Evolutionary conservation across 2,888 invertebrate species (phyloP).

Genomic region (Drosophila kambysellisi): DNA sequence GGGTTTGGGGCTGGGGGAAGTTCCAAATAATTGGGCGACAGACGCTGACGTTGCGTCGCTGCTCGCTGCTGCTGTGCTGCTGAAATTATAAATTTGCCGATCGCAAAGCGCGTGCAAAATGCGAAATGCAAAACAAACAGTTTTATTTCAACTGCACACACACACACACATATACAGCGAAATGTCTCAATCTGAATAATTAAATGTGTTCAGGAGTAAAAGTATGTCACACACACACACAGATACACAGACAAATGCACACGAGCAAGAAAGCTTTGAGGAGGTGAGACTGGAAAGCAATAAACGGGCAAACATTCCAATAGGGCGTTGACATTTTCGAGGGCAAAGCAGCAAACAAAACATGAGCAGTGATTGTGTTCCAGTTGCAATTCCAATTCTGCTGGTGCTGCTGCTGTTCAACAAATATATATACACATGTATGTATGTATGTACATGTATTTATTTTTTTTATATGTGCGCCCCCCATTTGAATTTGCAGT

Average conservation of each 20-base stretch:
- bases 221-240: slow-evolving; percentile 64
- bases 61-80: slow-evolving; percentile 15
- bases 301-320: slow-evolving; percentile 43
- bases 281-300: slow-evolving; percentile 45
- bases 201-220: slow-evolving; percentile 77
- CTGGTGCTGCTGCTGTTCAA: slow-evolving; percentile 12
- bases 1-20: not conserved
- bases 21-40: slow-evolving; percentile 62
- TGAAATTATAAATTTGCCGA: slow-evolving; percentile 49
- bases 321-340: slow-evolving; percentile 79
- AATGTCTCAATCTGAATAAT: slow-evolving; percentile 75
- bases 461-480: slow-evolving; percentile 36
- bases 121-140: slow-evolving; percentile 80
- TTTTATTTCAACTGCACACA: slow-evolving; percentile 58
- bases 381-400: slow-evolving; percentile 46
- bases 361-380: slow-evolving; percentile 55
- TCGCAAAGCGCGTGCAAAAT: slow-evolving; percentile 62
- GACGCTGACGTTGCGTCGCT: slow-evolving; percentile 58
- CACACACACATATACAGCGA: slow-evolving; percentile 24
- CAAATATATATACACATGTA: not conserved
- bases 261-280: slow-evolving; percentile 36
- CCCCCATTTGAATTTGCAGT: slow-evolving; percentile 71
- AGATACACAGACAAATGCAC: slow-evolving; percentile 3
- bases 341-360: slow-evolving; percentile 62
- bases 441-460: not conserved